These are phyloP conservation scores for Teinopalpus imperialis DNA, from an alignment of 2,888 invertebrate genomes.

Conservation along the genomic window DNA sequence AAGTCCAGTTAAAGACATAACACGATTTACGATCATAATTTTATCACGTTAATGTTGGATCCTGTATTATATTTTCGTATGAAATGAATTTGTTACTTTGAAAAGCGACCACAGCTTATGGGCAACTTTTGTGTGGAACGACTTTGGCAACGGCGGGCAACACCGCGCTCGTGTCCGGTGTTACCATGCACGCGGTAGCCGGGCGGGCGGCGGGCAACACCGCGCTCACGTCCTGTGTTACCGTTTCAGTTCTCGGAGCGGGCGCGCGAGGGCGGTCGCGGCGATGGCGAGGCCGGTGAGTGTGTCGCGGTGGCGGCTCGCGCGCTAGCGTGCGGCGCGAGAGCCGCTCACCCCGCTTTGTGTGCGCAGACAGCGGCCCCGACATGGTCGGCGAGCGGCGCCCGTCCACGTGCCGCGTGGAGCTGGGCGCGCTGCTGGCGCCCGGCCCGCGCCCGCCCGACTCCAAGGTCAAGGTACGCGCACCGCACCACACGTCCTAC, in stretches of 20 bases:
- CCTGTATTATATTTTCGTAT: no score
- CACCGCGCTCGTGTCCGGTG: no score
- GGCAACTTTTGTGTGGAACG: no score
- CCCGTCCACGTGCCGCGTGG: slow-evolving; percentile 78
- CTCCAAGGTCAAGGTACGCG: slow-evolving; percentile 88
- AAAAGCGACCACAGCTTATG: no score
- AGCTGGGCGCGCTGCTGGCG: slow-evolving; percentile 84
- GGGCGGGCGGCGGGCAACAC: slow-evolving; percentile 13
- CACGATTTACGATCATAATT: no score
- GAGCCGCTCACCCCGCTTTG: slow-evolving; percentile 38
- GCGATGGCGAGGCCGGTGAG: slow-evolving; percentile 56
- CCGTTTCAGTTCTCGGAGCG: slow-evolving; percentile 74
- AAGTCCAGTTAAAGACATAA: no score
- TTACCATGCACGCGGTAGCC: slow-evolving; percentile 26
- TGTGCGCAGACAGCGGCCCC: slow-evolving; percentile 66
- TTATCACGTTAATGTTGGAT: no score
- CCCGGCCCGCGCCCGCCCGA: slow-evolving; percentile 85
- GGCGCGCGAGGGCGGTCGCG: slow-evolving; percentile 65
- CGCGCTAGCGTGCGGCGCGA: slow-evolving; percentile 39
- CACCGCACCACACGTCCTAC: slow-evolving; percentile 29
- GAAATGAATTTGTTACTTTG: no score
- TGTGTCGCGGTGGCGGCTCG: slow-evolving; percentile 45
- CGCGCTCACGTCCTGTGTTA: slow-evolving; percentile 27
- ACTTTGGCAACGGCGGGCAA: no score
- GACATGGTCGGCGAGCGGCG: slow-evolving; percentile 68